A percentile compares a stretch with the other conserved stretches of the same genome.
phyloP scores from a whole-genome alignment of 2,113 vertebrate species.

The Bothrops jararaca region DNA sequence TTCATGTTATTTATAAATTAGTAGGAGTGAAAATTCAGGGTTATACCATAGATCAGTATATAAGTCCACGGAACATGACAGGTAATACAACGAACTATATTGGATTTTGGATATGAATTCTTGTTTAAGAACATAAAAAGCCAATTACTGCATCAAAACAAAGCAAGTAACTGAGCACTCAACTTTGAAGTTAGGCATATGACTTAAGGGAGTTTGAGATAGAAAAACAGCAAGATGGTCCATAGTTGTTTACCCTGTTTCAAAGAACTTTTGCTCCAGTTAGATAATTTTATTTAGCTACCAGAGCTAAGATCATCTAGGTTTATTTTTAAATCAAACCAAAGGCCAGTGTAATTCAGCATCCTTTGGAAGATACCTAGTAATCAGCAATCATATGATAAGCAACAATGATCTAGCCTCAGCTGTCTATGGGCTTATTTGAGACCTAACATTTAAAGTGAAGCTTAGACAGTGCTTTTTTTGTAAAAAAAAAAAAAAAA shows the following conservation, averaged over 20 bases:
- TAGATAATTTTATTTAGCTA: no score
- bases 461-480: neutral
- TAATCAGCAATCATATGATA: neutral
- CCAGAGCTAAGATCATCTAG: neutral
- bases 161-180: no score
- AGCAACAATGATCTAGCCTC: neutral
- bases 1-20: neutral
- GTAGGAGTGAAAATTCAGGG: neutral
- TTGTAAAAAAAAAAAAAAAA: no score
- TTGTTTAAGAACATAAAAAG: no score
- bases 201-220: no score
- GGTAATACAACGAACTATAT: no score
- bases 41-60: neutral
- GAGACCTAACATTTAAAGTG: neutral
- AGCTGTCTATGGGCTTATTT: neutral
- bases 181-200: no score
- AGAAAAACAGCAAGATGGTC: no score
- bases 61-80: neutral
- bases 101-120: no score
- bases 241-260: no score
- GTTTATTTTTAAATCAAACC: neutral
- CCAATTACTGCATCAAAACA: no score
- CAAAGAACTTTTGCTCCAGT: no score
- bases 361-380: neutral
- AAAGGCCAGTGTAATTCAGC: neutral